These are phyloP conservation scores for Gymnothorax reevesii DNA, from an alignment of 2,797 vertebrate genomes.

Conservation along the genomic window DNA sequence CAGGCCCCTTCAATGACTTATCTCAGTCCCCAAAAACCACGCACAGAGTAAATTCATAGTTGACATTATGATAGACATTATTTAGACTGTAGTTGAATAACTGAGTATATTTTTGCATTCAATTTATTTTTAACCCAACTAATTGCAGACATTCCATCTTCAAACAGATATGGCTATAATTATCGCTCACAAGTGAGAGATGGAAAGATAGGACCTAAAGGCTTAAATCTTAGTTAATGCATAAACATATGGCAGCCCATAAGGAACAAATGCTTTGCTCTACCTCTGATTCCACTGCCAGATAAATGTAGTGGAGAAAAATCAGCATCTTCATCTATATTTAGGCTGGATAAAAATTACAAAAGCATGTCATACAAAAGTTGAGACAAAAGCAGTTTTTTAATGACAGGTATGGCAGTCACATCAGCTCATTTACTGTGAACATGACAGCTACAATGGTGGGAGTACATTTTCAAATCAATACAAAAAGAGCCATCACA, in stretches of 20 bases:
- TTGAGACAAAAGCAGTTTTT: neutral
- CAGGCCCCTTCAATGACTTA: too few relatives aligned
- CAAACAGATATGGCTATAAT: neutral
- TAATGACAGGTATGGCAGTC: neutral
- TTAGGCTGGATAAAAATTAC: neutral
- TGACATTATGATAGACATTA: too few relatives aligned
- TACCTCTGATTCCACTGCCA: neutral
- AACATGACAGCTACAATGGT: conserved; percentile 1
- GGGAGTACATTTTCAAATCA: neutral
- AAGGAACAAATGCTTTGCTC: conserved; percentile 3
- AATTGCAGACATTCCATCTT: neutral
- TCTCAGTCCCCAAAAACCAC: too few relatives aligned
- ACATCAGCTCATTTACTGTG: neutral
- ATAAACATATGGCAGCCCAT: neutral
- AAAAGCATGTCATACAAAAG: neutral
- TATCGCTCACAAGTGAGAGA: neutral
- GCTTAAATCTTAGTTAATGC: neutral
- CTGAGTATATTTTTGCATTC: too few relatives aligned
- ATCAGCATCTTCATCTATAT: neutral
- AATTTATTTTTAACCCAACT: too few relatives aligned
- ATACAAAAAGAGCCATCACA: conserved; percentile 12
- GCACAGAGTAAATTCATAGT: too few relatives aligned
- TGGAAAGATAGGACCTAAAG: neutral
- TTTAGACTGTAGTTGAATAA: too few relatives aligned
- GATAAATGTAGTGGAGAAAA: neutral